Evolutionary conservation across 2,113 vertebrate genomes (phyloP).

Genomic region (Stictonetta naevosa): DNA sequence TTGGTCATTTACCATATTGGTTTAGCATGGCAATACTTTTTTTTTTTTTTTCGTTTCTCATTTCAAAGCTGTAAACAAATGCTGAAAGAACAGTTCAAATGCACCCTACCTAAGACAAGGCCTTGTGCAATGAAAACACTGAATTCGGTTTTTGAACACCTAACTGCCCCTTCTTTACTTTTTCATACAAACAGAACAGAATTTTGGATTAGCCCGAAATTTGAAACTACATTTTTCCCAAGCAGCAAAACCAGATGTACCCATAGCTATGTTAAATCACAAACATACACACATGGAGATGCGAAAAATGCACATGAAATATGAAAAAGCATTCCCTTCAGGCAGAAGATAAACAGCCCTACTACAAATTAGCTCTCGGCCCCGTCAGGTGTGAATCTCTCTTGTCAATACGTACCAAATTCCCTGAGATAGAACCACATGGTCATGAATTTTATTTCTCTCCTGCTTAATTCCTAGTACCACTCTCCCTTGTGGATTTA

Average conservation of each 20-base stretch:
- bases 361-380: conserved; percentile 72
- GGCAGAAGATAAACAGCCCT: conserved; percentile 68
- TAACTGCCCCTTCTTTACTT: conserved; percentile 18
- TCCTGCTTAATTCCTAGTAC: conserved; percentile 75
- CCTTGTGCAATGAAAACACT: not conserved
- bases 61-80: conserved; percentile 34
- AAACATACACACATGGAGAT: conserved; percentile 15
- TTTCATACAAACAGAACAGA: not conserved
- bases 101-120: not conserved
- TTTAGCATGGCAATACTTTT: conserved; percentile 28
- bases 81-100: not conserved
- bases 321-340: conserved; percentile 71
- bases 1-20: conserved; percentile 74
- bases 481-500: conserved; percentile 76
- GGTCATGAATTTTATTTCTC: conserved; percentile 75
- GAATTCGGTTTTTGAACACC: conserved; percentile 53
- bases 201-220: not conserved
- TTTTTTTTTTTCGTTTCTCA: not conserved
- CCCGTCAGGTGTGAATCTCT: conserved; percentile 74
- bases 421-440: conserved; percentile 73
- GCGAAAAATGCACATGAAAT: conserved; percentile 67
- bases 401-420: conserved; percentile 71
- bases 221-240: conserved; percentile 4
- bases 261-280: conserved; percentile 30
- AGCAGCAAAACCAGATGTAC: conserved; percentile 26